Evolutionary conservation across 2,888 invertebrate species (phyloP), one percentile per base, ranked within the genome.

Genomic region (Dynastes tityus): DNA sequence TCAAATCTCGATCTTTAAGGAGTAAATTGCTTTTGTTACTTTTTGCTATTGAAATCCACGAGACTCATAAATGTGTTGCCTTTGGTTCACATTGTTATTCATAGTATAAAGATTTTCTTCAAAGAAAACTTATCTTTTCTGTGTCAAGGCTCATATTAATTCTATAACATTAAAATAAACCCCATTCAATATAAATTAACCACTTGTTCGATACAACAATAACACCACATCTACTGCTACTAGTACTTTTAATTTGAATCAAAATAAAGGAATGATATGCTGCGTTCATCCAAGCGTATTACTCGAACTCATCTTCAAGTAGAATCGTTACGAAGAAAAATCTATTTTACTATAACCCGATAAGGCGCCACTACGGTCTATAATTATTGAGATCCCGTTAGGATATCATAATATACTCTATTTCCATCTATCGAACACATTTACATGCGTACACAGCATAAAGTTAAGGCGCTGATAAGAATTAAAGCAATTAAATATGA

Each of bases 401-500:
- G 9, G 27, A 29, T 68, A 61, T 61, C 29, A 29, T 61, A 61
- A 61, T 61, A 32, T 32, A 32, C 29, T 63, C 32, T 29, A 29
- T 32, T 55, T 29, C 27, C 63, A 63, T 63, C 32, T 32, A 63
- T 55, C 55, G 22, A 55, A 22, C 0, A 22, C 27, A 55, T 22
- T 63, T 63, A 63, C 32, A 32, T 63, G 29, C 32, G 27, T 13
- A 63, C 13, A 63, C 6, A 22, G 22, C 32, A 63, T 32, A 32
- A 63, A n/a, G 2, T 55, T 0, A 1, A 58, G 45, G 45, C 11
- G 37, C 71, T 40, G 73, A 61, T 61, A 74, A 45, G 61, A 22
- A 49, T 68, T 74, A 32, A 32, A 61, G 27, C 73, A 74, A 74
- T 74, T 74, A 74, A 61, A 61, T 61, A 45, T 40, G 61, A 74